Evolutionary conservation across 2,888 invertebrate species (phyloP).

Genomic region (Aphidius colemani): DNA sequence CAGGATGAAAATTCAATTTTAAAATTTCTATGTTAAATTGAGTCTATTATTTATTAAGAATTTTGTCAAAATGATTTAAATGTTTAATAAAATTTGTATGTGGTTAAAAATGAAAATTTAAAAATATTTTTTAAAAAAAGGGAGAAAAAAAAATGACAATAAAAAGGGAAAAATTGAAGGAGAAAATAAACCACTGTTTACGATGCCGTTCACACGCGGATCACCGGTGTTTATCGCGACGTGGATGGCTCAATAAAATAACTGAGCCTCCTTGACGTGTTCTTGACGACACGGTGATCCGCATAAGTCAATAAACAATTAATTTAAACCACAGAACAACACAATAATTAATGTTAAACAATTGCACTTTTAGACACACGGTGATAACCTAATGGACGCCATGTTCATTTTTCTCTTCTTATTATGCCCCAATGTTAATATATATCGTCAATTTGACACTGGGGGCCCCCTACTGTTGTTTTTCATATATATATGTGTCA

Average conservation of each 20-base stretch:
- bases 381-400: constrained; percentile 57
- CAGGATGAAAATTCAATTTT: no score
- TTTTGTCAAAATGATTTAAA: no score
- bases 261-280: constrained; percentile 43
- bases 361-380: constrained; percentile 39
- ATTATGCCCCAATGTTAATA: no score
- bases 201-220: constrained; percentile 39
- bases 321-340: constrained; percentile 40
- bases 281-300: constrained; percentile 48
- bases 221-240: constrained; percentile 29
- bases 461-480: constrained; percentile 25
- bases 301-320: constrained; percentile 46
- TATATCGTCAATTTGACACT: constrained; percentile 22
- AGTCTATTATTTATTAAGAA: no score
- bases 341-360: neutral
- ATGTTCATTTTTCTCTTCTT: constrained; percentile 48
- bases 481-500: no score
- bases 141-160: no score
- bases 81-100: no score
- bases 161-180: no score
- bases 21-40: no score
- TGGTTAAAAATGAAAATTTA: no score
- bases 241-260: constrained; percentile 33
- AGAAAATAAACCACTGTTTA: constrained; percentile 49
- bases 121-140: no score